phyloP scores from a whole-genome alignment of 2,888 invertebrate species.

The Agonopterix heracliana region DNA sequence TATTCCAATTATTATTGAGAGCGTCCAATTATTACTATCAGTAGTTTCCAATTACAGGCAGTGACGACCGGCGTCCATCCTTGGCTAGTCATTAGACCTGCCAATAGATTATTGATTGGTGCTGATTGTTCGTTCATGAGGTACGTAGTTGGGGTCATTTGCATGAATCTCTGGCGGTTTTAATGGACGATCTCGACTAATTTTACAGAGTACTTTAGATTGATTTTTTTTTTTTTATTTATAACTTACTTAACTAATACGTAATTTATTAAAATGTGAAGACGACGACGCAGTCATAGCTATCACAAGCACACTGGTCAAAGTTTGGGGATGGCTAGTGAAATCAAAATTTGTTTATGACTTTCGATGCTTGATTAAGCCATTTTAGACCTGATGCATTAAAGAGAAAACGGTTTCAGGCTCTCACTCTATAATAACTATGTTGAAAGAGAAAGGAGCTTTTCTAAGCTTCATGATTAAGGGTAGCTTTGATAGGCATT shows the following conservation, averaged over 20 bases:
- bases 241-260: neutral
- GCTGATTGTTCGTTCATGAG: constrained; percentile 59
- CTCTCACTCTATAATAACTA: too few relatives aligned
- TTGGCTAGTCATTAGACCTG: constrained; percentile 69
- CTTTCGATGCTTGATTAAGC: too few relatives aligned
- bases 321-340: too few relatives aligned
- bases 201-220: constrained; percentile 45
- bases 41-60: constrained; percentile 52
- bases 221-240: too few relatives aligned
- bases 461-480: too few relatives aligned
- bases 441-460: too few relatives aligned
- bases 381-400: too few relatives aligned
- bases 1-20: constrained; percentile 58
- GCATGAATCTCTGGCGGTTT: constrained; percentile 65
- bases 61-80: constrained; percentile 52
- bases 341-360: too few relatives aligned
- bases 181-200: constrained; percentile 61
- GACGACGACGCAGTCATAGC: too few relatives aligned
- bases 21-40: constrained; percentile 51
- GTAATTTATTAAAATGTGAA: neutral
- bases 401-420: too few relatives aligned
- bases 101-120: constrained; percentile 76
- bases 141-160: constrained; percentile 54
- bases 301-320: too few relatives aligned
- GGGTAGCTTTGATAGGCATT: too few relatives aligned